A percentile compares a stretch with the other conserved stretches of the same genome.
Evolutionary conservation across 2,888 invertebrate species (phyloP).

Genomic region (Margaritifera margaritifera): DNA sequence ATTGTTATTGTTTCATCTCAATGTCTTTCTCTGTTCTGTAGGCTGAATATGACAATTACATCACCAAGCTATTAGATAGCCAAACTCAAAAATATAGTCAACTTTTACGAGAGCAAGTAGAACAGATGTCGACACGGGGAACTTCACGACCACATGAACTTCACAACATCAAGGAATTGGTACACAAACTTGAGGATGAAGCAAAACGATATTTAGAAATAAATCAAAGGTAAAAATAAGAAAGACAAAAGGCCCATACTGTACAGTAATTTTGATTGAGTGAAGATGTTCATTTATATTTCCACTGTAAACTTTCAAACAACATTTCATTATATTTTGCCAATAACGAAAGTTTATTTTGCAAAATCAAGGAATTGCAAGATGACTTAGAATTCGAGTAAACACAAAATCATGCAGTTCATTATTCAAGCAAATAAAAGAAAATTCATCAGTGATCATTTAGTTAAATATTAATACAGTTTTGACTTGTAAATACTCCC

Average conservation of each 20-base stretch:
- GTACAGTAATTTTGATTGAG: too few relatives aligned
- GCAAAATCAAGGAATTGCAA: too few relatives aligned
- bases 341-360: too few relatives aligned
- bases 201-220: constrained; percentile 53
- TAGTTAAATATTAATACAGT: too few relatives aligned
- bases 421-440: too few relatives aligned
- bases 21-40: constrained; percentile 20
- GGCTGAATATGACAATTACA: constrained; percentile 70
- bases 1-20: too few relatives aligned
- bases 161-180: constrained; percentile 46
- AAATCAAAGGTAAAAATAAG: constrained; percentile 55
- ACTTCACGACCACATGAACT: constrained; percentile 60
- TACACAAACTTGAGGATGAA: constrained; percentile 52
- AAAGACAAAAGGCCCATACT: neutral
- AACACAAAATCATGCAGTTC: too few relatives aligned
- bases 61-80: constrained; percentile 63
- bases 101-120: constrained; percentile 62
- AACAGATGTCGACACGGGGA: constrained; percentile 60
- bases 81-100: constrained; percentile 61
- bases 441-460: too few relatives aligned
- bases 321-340: neutral
- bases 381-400: too few relatives aligned
- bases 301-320: neutral
- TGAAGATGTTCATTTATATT: too few relatives aligned
- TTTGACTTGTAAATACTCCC: too few relatives aligned